phyloP scores from a whole-genome alignment of 2,113 vertebrate genomes.

The Poecilia latipinna region DNA sequence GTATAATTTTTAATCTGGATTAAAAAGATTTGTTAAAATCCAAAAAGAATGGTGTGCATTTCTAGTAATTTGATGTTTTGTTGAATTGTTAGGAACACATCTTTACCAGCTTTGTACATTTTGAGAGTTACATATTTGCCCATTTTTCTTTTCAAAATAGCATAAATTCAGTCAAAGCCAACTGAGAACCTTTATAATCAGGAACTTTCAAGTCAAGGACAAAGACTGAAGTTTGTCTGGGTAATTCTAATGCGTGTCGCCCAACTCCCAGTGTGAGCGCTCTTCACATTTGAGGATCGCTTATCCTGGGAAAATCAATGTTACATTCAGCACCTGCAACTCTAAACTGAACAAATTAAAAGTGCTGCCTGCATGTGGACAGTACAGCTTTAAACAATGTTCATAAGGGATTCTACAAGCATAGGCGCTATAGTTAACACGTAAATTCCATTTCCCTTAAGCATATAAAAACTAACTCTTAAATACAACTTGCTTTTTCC shows the following conservation, averaged over 20 bases:
- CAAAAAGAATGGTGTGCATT: neutral
- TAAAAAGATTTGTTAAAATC: neutral
- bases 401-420: no score
- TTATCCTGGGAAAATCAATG: no score
- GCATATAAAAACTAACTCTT: neutral
- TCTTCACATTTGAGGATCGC: no score
- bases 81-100: neutral
- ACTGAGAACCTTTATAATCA: neutral
- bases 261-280: no score
- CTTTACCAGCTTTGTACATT: neutral
- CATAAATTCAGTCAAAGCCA: neutral
- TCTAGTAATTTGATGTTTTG: neutral
- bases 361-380: no score
- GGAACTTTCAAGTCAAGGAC: neutral
- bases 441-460: neutral
- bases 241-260: neutral
- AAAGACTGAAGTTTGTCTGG: no score
- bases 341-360: no score
- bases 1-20: neutral
- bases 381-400: no score
- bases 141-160: neutral
- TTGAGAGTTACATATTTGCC: neutral
- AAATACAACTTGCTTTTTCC: neutral
- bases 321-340: no score
- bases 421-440: neutral